These are phyloP conservation scores for Salvelinus alpinus DNA, from an alignment of 2,113 vertebrate genomes.

Conservation along the genomic window DNA sequence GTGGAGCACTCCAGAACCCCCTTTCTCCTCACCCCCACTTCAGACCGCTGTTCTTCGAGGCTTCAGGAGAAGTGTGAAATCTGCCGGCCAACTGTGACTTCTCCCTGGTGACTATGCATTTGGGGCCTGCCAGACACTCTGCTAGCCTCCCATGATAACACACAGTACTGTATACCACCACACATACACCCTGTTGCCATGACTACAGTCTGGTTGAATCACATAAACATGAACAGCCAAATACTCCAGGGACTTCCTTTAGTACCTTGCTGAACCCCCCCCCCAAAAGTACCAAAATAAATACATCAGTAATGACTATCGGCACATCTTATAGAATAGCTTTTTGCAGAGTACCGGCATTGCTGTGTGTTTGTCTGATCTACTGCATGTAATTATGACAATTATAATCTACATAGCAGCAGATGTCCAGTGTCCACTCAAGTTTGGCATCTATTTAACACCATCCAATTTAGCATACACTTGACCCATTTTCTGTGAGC, in stretches of 20 bases:
- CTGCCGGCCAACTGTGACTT: slow-evolving; percentile 43
- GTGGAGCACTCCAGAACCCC: not conserved
- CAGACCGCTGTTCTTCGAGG: no score
- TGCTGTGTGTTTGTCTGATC: not conserved
- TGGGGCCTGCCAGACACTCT: slow-evolving; percentile 22
- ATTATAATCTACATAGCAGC: not conserved
- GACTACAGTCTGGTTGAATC: not conserved
- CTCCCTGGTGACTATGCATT: slow-evolving; percentile 17
- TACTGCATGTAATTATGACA: not conserved
- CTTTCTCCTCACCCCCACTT: not conserved
- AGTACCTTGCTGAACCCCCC: no score
- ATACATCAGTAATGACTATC: not conserved
- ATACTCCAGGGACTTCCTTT: not conserved
- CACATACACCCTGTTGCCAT: not conserved
- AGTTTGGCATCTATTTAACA: not conserved
- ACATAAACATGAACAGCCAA: not conserved
- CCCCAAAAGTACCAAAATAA: not conserved
- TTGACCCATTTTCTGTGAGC: not conserved
- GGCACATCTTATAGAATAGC: no score
- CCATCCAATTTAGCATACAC: not conserved
- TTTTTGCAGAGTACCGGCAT: no score
- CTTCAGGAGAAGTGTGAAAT: slow-evolving; percentile 38
- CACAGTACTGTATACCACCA: not conserved
- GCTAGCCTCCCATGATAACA: not conserved
- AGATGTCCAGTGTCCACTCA: not conserved